These are phyloP conservation scores for Leptobrachium leishanense DNA, from an alignment of 2,113 vertebrate genomes.

Conservation along the genomic window DNA sequence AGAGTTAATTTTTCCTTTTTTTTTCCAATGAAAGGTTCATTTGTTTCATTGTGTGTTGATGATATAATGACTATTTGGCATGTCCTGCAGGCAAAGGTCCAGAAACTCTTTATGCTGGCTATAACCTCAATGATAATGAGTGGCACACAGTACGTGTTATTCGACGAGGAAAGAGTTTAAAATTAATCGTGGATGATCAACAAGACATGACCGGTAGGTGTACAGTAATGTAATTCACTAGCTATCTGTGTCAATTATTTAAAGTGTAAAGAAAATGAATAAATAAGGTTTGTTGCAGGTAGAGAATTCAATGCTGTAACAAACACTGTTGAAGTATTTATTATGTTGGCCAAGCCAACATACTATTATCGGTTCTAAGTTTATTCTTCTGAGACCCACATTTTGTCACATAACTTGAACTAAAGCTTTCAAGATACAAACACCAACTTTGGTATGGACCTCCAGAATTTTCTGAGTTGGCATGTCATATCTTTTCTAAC, in stretches of 20 bases:
- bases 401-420: too few relatives aligned
- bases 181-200: conserved; percentile 94
- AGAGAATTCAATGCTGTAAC: too few relatives aligned
- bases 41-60: conserved; percentile 63
- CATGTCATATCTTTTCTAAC: too few relatives aligned
- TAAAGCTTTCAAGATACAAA: too few relatives aligned
- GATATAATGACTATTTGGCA: conserved; percentile 90
- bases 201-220: conserved; percentile 81
- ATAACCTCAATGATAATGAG: conserved; percentile 99
- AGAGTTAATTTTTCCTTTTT: conserved; percentile 56
- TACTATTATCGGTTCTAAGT: too few relatives aligned
- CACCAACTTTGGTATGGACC: too few relatives aligned
- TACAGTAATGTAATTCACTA: neutral
- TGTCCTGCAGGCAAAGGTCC: conserved; percentile 98
- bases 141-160: conserved; percentile 98
- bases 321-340: too few relatives aligned
- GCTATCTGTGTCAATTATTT: neutral
- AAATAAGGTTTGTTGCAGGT: too few relatives aligned
- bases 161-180: conserved; percentile 94
- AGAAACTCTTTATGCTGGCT: conserved; percentile 96
- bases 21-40: conserved; percentile 70
- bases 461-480: too few relatives aligned
- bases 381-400: too few relatives aligned
- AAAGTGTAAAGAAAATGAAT: too few relatives aligned
- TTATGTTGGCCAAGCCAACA: too few relatives aligned